These are phyloP conservation scores for Catonia carolina DNA, from an alignment of 2,888 invertebrate species.

Conservation along the genomic window DNA sequence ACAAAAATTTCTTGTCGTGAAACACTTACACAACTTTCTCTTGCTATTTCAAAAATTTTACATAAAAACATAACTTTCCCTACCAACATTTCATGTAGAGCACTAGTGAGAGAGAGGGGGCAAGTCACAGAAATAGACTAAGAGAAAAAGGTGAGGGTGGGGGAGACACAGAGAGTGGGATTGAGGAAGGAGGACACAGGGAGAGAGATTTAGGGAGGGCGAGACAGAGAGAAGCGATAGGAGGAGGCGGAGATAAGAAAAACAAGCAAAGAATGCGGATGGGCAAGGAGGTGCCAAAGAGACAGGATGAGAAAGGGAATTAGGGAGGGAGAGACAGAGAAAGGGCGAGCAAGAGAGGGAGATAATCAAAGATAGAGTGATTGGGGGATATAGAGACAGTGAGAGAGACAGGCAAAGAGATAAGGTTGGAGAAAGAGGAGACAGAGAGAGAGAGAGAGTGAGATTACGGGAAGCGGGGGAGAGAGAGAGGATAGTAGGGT, in stretches of 20 bases:
- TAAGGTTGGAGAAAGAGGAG: not conserved
- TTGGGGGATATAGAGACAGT: not conserved
- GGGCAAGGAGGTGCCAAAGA: constrained; percentile 5
- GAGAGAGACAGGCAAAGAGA: not conserved
- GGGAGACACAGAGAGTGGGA: not conserved
- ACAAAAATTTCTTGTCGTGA: too few relatives aligned
- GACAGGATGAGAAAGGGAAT: not conserved
- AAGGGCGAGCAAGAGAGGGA: not conserved
- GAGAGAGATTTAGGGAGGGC: too few relatives aligned
- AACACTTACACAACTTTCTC: too few relatives aligned
- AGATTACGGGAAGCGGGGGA: too few relatives aligned
- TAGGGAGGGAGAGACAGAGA: not conserved
- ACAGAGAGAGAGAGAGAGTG: not conserved
- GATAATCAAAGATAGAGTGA: not conserved
- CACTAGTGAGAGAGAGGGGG: too few relatives aligned
- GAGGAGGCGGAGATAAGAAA: too few relatives aligned
- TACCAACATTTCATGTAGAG: too few relatives aligned
- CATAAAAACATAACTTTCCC: too few relatives aligned
- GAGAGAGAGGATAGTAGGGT: not conserved
- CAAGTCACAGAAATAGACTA: constrained; percentile 6
- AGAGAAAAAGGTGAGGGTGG: too few relatives aligned
- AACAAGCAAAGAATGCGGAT: too few relatives aligned
- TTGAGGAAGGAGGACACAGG: not conserved
- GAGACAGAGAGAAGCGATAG: too few relatives aligned
- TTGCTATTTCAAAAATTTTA: too few relatives aligned